Percentiles rank a stretch among this genome's conserved stretches.
phyloP scores from a whole-genome alignment of 1,140 invertebrate genomes.

The Scaptomyza pallida region DNA sequence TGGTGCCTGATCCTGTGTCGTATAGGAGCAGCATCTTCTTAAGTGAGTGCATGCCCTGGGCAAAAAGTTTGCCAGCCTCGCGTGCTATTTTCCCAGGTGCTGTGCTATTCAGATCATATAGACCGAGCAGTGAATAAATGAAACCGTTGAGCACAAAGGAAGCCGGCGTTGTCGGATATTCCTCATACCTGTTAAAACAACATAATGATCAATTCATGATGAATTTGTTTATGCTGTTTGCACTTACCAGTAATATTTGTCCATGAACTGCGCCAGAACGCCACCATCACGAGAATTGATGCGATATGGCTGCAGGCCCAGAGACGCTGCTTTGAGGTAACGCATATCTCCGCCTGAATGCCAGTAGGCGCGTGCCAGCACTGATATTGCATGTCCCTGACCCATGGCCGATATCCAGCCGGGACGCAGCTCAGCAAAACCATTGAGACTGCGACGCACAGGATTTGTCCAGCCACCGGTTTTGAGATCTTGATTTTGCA shows the following conservation, averaged over 20 bases:
- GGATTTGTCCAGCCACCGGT: constrained; percentile 95
- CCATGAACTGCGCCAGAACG: constrained; percentile 93
- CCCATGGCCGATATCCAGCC: constrained; percentile 99
- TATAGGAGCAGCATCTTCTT: constrained; percentile 95
- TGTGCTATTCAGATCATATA: constrained; percentile 95
- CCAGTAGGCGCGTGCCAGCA: constrained; percentile 94
- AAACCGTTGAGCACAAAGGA: constrained; percentile 99
- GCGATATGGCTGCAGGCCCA: constrained; percentile 92
- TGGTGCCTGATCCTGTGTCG: constrained; percentile 98
- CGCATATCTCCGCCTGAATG: constrained; percentile 89
- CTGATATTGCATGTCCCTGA: constrained; percentile 97
- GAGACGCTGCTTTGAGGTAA: constrained; percentile 92
- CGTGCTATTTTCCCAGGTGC: constrained; percentile 87
- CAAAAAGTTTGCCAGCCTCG: constrained; percentile 91
- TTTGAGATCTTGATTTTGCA: constrained; percentile 91
- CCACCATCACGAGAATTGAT: constrained; percentile 90
- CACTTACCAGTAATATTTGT: constrained; percentile 89
- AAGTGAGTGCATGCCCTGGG: constrained; percentile 94
- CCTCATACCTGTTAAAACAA: constrained; percentile 94
- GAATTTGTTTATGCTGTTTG: background rate
- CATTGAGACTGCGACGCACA: constrained; percentile 90
- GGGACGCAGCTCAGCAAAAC: constrained; percentile 91
- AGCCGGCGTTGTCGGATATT: constrained; percentile 97
- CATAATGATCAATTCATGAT: background rate
- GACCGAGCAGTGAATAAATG: constrained; percentile 97